phyloP scores from a whole-genome alignment of 2,113 vertebrate species.

The Ovibos moschatus region DNA sequence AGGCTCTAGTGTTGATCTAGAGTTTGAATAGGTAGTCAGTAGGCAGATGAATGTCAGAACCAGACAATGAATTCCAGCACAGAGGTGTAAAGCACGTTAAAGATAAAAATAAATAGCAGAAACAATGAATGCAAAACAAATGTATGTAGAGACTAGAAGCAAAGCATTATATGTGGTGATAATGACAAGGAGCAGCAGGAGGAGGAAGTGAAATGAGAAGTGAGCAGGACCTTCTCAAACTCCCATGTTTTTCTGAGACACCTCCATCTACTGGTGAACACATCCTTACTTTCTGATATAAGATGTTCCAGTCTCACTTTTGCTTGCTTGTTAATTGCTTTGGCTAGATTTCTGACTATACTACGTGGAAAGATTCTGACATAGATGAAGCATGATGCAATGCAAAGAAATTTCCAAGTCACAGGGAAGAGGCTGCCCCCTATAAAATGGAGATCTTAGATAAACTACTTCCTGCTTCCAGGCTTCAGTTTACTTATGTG shows the following conservation, averaged over 20 bases:
- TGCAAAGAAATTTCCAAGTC: background rate
- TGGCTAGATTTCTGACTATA: background rate
- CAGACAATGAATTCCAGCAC: background rate
- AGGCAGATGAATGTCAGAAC: background rate
- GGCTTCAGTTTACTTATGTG: background rate
- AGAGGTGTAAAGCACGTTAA: background rate
- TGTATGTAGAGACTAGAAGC: background rate
- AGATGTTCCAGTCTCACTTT: background rate
- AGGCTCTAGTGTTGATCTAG: background rate
- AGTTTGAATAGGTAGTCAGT: background rate
- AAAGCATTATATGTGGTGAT: background rate
- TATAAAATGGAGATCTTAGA: background rate
- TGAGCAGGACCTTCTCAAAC: background rate
- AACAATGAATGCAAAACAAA: background rate
- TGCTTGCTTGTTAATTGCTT: background rate
- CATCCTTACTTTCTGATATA: background rate
- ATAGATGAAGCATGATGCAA: background rate
- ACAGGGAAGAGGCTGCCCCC: background rate
- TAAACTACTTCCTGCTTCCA: background rate
- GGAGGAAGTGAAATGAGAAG: background rate
- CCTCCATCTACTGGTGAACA: background rate
- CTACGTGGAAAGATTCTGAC: background rate
- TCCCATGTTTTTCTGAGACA: background rate
- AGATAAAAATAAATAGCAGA: background rate
- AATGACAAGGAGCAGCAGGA: background rate